A percentile compares a stretch with the other conserved stretches of the same genome.
These are phyloP conservation scores for Anguilla rostrata DNA, from an alignment of 2,113 vertebrate species.

Conservation along the genomic window DNA sequence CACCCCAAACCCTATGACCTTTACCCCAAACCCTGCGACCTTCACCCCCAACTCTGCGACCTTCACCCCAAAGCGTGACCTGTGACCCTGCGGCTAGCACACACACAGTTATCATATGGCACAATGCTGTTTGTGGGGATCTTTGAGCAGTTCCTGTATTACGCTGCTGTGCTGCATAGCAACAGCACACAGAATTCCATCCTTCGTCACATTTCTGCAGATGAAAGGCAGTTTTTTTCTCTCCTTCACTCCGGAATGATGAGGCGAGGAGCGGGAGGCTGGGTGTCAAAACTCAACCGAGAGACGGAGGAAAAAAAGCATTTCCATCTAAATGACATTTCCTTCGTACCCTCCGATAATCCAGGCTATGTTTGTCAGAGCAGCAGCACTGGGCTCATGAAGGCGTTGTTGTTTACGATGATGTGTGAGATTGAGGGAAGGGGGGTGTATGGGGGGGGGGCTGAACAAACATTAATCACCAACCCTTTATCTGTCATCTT, in stretches of 20 bases:
- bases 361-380: not conserved
- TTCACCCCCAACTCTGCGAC: no score
- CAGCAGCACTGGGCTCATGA: not conserved
- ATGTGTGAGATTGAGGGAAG: not conserved
- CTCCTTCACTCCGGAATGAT: not conserved
- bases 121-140: not conserved
- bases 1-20: no score
- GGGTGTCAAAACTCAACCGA: not conserved
- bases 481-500: not conserved
- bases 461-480: conserved; percentile 18
- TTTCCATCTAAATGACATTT: conserved; percentile 21
- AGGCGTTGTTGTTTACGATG: not conserved
- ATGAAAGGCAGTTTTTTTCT: not conserved
- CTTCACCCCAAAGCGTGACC: no score
- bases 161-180: not conserved
- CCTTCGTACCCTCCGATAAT: not conserved
- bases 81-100: no score
- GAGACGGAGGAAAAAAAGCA: not conserved
- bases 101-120: not conserved
- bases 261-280: not conserved
- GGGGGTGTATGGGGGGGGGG: not conserved
- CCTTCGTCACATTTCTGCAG: not conserved
- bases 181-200: not conserved
- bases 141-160: not conserved
- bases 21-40: no score